Conservation (phyloP, 2,113 vertebrate genomes). For the Loxodonta africana region DNA sequence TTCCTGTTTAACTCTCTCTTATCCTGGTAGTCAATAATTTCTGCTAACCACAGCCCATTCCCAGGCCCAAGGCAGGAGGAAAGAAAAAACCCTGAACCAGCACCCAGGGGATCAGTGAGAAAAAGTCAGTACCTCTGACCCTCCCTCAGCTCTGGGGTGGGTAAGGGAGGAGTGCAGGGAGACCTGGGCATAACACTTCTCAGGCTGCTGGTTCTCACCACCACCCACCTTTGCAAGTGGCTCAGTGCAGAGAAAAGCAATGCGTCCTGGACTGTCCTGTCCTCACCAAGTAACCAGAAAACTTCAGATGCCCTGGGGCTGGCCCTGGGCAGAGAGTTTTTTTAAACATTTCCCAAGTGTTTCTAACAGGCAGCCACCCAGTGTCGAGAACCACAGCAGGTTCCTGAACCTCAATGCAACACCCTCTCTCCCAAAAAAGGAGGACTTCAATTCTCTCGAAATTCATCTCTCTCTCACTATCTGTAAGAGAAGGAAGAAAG, state of each 20-base stretch:
- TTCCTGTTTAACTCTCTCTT: neutral
- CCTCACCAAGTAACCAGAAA: neutral
- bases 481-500: neutral
- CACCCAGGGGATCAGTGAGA: neutral
- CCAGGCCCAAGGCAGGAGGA: neutral
- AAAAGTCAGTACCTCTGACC: neutral
- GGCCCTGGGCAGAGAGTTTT: neutral
- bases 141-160: neutral
- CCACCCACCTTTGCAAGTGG: neutral
- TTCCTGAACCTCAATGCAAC: neutral
- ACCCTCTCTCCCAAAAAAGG: neutral
- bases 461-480: neutral
- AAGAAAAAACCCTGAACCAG: neutral
- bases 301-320: neutral
- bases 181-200: no score
- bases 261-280: neutral
- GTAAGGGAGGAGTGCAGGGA: rapidly evolving
- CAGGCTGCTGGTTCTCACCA: no score
- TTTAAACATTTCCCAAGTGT: neutral
- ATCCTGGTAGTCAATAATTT: neutral
- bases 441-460: constrained; percentile 12
- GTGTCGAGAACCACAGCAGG: neutral
- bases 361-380: neutral
- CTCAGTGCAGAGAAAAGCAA: neutral
- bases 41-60: neutral